phyloP scores from a whole-genome alignment of 1,140 invertebrate genomes.

The Pachypsylla venusta region DNA sequence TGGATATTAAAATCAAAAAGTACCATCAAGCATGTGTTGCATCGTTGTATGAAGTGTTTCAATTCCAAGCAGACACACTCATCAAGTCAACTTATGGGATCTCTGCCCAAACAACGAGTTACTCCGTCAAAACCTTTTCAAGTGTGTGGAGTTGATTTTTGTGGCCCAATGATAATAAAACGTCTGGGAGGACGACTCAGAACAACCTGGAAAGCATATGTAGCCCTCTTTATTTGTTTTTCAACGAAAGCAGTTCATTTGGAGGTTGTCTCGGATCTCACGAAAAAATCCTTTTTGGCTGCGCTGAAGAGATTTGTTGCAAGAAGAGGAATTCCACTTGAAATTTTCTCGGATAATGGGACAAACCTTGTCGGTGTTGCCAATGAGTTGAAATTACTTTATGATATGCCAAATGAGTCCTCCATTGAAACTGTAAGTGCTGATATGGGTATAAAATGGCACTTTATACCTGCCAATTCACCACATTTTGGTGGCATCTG shows the following conservation, averaged over 20 bases:
- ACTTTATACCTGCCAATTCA: constrained; percentile 31
- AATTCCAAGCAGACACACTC: no score
- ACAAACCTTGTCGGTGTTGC: constrained; percentile 30
- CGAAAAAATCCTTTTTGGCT: constrained; percentile 24
- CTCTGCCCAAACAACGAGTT: no score
- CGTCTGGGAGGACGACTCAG: no score
- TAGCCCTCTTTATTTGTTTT: constrained; percentile 26
- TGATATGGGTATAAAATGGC: constrained; percentile 28
- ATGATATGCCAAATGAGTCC: neutral
- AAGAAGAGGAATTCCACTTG: constrained; percentile 24
- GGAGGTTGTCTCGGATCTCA: constrained; percentile 25
- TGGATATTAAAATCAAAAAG: no score
- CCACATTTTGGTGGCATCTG: constrained; percentile 33
- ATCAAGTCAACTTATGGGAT: no score
- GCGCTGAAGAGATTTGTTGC: constrained; percentile 28
- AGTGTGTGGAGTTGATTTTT: no score
- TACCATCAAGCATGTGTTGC: no score
- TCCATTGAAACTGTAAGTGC: neutral
- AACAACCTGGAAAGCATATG: constrained; percentile 22
- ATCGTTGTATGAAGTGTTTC: no score
- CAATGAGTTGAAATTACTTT: neutral
- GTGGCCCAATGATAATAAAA: no score
- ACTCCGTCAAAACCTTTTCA: no score
- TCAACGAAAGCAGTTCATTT: constrained; percentile 26
- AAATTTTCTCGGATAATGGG: constrained; percentile 28